Evolutionary conservation across 2,797 vertebrate species (phyloP), one percentile per base, ranked within the genome.

Genomic region (Catostomus latipinnis): DNA sequence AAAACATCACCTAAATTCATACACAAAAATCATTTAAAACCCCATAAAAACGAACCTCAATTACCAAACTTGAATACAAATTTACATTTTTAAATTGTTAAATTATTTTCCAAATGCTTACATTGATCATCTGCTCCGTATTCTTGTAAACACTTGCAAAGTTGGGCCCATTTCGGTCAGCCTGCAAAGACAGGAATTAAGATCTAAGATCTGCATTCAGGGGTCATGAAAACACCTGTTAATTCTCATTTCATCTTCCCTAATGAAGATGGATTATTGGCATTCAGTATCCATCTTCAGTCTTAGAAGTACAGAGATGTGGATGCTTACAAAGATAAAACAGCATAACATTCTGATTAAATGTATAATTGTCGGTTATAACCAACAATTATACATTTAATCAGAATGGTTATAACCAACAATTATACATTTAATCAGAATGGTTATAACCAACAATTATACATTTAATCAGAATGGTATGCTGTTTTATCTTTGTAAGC

Each of bases 111-210:
- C 5, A 56, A 14, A 70, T 13, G 90, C 91, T 94, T 90, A 99
- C 98, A 58, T 88, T 93, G 22, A 99, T 89, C 83, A 87, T 94
- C 85, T 98, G 96, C 77, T 96, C 95, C 0, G 93, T 98, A 86
- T 91, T 97, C 74, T 92, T 89, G 85, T 96, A 95, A 82, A 85
- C 8, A 0, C 92, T 92, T 75, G 90, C 89, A 91, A 99, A 99
- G 83, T 93, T 92, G 1, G 96, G 96, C 43, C 93, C 95, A 16
- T 90, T 91, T 74, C 88, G 89, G 88, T 98, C 93, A 45, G 97
- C 96, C 98, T 99, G 88, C 66, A 62, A 14, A 58, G 16, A 80
- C 0, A 67, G 5, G 5, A 73, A 66, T 12, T 3, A 60, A 71
- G 22, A 63, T 11, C 6, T 22, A 46, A 54, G 34, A 34, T 34